Evolutionary conservation across 2,888 invertebrate genomes (phyloP).

Genomic region (Latrodectus hesperus): DNA sequence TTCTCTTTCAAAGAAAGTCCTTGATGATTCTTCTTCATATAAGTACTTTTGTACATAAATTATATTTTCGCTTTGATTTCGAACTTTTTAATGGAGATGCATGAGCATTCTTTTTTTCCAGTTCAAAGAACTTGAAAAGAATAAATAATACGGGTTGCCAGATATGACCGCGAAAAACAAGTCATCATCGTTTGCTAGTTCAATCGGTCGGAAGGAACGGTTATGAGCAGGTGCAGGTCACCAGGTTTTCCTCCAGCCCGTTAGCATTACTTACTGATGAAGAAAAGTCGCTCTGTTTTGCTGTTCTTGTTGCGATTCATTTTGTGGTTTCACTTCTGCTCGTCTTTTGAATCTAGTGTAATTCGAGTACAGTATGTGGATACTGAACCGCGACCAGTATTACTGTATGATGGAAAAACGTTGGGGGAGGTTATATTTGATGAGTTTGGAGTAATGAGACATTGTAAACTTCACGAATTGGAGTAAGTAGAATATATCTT

Average conservation of each 20-base stretch:
- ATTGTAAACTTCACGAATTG: constrained; percentile 56
- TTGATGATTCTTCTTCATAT: background rate
- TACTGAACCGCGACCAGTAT: constrained; percentile 18
- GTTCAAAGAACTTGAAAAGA: constrained; percentile 32
- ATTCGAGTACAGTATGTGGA: constrained; percentile 11
- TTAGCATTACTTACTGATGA: background rate
- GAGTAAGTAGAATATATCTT: constrained; percentile 42
- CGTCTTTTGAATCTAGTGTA: background rate
- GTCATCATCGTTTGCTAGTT: constrained; percentile 22
- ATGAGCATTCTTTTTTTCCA: constrained; percentile 15
- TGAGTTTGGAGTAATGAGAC: constrained; percentile 39
- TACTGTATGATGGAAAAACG: constrained; percentile 56
- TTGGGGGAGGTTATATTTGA: constrained; percentile 55
- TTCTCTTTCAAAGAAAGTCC: background rate
- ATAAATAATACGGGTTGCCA: constrained; percentile 32
- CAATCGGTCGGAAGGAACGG: constrained; percentile 51
- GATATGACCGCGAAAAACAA: constrained; percentile 47
- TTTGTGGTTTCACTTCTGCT: background rate
- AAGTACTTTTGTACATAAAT: background rate
- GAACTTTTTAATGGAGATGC: background rate
- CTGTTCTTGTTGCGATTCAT: background rate
- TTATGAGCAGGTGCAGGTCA: constrained; percentile 65
- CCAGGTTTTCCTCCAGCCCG: constrained; percentile 32
- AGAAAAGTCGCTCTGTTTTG: background rate
- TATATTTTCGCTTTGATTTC: background rate